Evolutionary conservation across 2,113 vertebrate genomes (phyloP).

Genomic region (Thinocorus orbignyianus): DNA sequence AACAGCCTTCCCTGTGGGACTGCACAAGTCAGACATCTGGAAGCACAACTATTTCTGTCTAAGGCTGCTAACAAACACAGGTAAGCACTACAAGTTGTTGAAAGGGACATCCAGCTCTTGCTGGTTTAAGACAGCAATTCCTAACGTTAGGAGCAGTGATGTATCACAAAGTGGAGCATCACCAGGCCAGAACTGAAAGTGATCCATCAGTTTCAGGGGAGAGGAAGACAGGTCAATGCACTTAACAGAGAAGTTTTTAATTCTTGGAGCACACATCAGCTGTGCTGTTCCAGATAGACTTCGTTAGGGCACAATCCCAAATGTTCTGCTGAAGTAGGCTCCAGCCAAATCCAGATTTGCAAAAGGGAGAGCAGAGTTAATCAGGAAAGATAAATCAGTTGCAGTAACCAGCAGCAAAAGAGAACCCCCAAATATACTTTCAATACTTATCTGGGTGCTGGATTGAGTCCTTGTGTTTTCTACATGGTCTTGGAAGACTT

Average conservation of each 20-base stretch:
- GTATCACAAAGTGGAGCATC: not conserved
- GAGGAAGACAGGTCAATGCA: not conserved
- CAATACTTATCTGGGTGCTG: not conserved
- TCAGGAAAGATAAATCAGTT: not conserved
- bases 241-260: not conserved
- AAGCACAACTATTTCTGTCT: not conserved
- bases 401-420: not conserved
- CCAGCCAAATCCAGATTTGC: not conserved
- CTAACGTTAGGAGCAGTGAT: not conserved
- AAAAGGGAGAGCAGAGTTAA: not conserved
- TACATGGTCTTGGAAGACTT: not conserved
- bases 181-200: not conserved
- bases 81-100: not conserved
- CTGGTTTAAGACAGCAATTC: not conserved
- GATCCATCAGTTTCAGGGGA: not conserved
- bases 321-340: not conserved
- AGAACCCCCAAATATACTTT: not conserved
- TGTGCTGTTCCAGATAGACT: not conserved
- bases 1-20: not conserved
- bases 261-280: not conserved
- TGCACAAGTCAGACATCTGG: not conserved
- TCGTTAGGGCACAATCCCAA: not conserved
- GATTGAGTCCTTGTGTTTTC: not conserved
- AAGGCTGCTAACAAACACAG: not conserved
- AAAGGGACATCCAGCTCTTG: not conserved